These are phyloP conservation scores for Diaprepes abbreviatus DNA, from an alignment of 2,888 invertebrate genomes.

Conservation along the genomic window DNA sequence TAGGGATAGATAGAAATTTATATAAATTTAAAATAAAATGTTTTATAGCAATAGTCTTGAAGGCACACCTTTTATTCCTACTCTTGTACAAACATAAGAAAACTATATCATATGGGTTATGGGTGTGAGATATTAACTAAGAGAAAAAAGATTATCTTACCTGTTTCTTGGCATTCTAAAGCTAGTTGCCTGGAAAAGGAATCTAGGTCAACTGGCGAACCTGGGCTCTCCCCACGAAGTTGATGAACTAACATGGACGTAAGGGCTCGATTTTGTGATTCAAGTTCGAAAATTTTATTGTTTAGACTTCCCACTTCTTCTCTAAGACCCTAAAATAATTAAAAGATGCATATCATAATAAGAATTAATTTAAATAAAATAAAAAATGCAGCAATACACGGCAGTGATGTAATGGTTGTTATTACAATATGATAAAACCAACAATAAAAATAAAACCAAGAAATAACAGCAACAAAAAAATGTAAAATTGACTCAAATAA, in stretches of 20 bases:
- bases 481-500: no score
- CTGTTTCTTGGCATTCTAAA: slow-evolving; percentile 34
- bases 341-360: background rate
- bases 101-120: no score
- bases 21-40: no score
- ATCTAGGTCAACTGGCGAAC: slow-evolving; percentile 47
- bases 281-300: slow-evolving; percentile 81
- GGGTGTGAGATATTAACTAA: background rate
- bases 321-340: slow-evolving; percentile 75
- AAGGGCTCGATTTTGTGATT: slow-evolving; percentile 82
- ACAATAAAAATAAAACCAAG: no score
- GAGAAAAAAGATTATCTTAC: slow-evolving; percentile 8
- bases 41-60: no score
- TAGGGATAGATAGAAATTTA: no score
- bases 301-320: slow-evolving; percentile 84
- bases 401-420: background rate
- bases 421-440: background rate
- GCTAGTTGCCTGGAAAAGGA: slow-evolving; percentile 48
- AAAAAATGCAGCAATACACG: background rate
- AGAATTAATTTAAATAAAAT: background rate
- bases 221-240: slow-evolving; percentile 66
- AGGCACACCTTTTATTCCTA: no score
- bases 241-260: slow-evolving; percentile 79
- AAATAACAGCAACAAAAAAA: no score
- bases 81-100: no score